Evolutionary conservation across 2,888 invertebrate genomes (phyloP).

Genomic region (Tiliacea aurago): DNA sequence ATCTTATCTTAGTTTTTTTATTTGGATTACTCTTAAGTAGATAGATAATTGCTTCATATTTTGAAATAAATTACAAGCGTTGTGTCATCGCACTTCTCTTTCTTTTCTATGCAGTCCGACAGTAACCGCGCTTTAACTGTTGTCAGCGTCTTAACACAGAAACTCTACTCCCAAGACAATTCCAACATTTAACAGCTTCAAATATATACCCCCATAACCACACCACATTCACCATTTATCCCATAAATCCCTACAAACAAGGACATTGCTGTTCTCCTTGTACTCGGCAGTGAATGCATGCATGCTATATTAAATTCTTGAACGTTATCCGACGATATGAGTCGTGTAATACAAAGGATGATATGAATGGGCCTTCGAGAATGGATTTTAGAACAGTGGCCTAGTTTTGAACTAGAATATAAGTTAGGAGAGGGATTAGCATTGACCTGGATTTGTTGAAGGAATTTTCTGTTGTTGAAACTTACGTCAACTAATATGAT

Average conservation of each 20-base stretch:
- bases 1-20: no score
- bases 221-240: not conserved
- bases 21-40: no score
- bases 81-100: no score
- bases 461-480: not conserved
- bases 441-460: constrained; percentile 28
- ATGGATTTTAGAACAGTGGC: constrained; percentile 36
- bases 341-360: constrained; percentile 39
- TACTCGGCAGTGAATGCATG: constrained; percentile 33
- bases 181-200: constrained; percentile 29
- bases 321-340: constrained; percentile 61
- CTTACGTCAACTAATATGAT: not conserved
- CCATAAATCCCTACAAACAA: constrained; percentile 48
- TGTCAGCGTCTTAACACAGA: not conserved
- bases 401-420: constrained; percentile 24
- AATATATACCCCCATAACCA: constrained; percentile 15
- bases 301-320: constrained; percentile 65
- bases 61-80: no score
- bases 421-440: constrained; percentile 4
- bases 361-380: constrained; percentile 24
- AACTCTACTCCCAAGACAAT: constrained; percentile 14
- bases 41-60: no score
- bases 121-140: no score
- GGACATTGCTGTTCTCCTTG: constrained; percentile 22
- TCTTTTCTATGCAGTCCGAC: no score